Percentiles rank a stretch among this genome's conserved stretches.
Evolutionary conservation across 2,888 invertebrate genomes (phyloP).

Genomic region (Chymomyza fuscimana): DNA sequence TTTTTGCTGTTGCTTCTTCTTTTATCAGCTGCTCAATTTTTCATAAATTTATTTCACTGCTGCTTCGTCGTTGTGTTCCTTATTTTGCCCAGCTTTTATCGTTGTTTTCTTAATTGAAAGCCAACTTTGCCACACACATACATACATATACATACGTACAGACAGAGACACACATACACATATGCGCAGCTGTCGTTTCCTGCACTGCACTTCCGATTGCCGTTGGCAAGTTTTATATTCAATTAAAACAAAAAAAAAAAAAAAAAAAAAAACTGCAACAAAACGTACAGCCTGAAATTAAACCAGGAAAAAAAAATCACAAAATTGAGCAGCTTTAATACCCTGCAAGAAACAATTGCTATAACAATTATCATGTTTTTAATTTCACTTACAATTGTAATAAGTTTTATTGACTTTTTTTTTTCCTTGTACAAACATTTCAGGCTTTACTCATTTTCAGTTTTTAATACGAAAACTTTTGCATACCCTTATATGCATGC

Average conservation of each 20-base stretch:
- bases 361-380: not conserved
- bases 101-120: constrained; percentile 64
- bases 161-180: constrained; percentile 37
- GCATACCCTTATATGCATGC: no score
- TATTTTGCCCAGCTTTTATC: constrained; percentile 4
- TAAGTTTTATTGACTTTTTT: no score
- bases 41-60: constrained; percentile 41
- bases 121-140: constrained; percentile 51
- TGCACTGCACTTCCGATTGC: constrained; percentile 69
- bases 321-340: constrained; percentile 14
- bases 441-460: no score
- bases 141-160: constrained; percentile 26
- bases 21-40: constrained; percentile 43
- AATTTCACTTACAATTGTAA: no score
- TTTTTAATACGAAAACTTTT: no score
- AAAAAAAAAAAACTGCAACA: constrained; percentile 17
- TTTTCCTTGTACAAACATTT: no score
- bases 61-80: constrained; percentile 12
- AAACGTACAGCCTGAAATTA: constrained; percentile 6
- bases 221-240: constrained; percentile 69
- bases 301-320: constrained; percentile 22
- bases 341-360: not conserved
- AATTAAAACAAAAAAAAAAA: constrained; percentile 52
- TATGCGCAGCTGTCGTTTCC: constrained; percentile 63
- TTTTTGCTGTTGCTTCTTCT: constrained; percentile 14